Conservation (phyloP, 1,140 invertebrate genomes). For the Onthophagus taurus region DNA sequence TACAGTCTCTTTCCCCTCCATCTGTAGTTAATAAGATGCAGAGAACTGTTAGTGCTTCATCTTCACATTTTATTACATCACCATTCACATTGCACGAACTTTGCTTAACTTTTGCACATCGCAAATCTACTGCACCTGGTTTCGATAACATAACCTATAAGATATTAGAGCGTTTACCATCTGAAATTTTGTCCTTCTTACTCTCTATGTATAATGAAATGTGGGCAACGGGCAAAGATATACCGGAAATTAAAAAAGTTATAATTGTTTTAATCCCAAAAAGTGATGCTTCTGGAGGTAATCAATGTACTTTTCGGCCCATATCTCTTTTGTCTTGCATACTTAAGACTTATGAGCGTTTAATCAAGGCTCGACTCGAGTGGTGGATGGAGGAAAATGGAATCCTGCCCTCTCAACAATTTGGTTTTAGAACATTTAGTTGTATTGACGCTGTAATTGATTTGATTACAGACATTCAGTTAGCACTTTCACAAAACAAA, state of each 20-base stretch:
- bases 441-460: slow-evolving; percentile 2
- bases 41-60: background rate
- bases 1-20: too few relatives aligned
- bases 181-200: background rate
- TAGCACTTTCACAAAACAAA: background rate
- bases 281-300: background rate
- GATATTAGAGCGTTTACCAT: background rate
- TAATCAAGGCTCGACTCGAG: slow-evolving; percentile 9
- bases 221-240: too few relatives aligned
- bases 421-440: slow-evolving; percentile 3
- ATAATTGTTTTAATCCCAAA: slow-evolving; percentile 5
- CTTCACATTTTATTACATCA: background rate
- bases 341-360: slow-evolving; percentile 9
- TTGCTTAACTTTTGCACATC: background rate
- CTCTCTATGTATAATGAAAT: background rate
- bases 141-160: background rate
- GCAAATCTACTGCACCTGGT: background rate
- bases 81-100: background rate
- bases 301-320: slow-evolving; percentile 3
- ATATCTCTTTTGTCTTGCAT: slow-evolving; percentile 9
- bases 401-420: slow-evolving; percentile 2
- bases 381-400: slow-evolving; percentile 3
- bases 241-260: slow-evolving; percentile 5
- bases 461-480: slow-evolving; percentile 5
- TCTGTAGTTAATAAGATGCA: too few relatives aligned